Evolutionary conservation across 1,140 invertebrate genomes (phyloP).

Genomic region (Tetramorium parvispinum): DNA sequence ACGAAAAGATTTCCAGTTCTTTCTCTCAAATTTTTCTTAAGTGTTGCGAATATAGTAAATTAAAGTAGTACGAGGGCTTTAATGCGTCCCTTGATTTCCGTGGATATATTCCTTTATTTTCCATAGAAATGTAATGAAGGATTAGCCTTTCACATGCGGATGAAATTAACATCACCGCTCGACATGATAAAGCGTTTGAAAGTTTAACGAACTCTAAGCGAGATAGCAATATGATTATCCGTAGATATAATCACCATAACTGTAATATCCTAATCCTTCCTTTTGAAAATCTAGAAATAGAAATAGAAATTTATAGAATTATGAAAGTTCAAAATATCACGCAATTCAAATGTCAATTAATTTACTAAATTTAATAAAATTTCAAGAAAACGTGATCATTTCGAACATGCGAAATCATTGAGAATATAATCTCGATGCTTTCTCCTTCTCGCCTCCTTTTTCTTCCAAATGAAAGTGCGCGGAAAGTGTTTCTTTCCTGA

Average conservation of each 20-base stretch:
- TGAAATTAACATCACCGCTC: slow-evolving; percentile 23
- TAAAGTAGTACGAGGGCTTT: neutral
- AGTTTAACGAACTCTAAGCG: slow-evolving; percentile 26
- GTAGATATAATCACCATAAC: neutral
- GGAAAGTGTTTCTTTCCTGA: slow-evolving; percentile 47
- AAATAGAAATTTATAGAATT: neutral
- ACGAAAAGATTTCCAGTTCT: neutral
- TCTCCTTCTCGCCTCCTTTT: neutral
- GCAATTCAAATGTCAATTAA: neutral
- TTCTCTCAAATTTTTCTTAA: neutral
- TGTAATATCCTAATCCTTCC: neutral
- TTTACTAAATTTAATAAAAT: neutral
- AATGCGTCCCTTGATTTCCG: neutral
- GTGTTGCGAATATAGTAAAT: neutral
- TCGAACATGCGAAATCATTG: neutral
- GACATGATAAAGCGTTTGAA: slow-evolving; percentile 35
- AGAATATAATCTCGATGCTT: neutral
- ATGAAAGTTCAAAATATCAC: too few relatives aligned
- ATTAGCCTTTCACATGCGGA: neutral
- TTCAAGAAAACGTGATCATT: neutral
- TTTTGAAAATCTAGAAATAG: neutral
- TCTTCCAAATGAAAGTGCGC: neutral
- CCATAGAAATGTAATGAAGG: neutral
- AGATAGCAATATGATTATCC: slow-evolving; percentile 16
- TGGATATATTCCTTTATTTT: neutral